These are phyloP conservation scores for Stegodyphus mimosarum DNA, from an alignment of 1,140 invertebrate genomes.

Conservation along the genomic window DNA sequence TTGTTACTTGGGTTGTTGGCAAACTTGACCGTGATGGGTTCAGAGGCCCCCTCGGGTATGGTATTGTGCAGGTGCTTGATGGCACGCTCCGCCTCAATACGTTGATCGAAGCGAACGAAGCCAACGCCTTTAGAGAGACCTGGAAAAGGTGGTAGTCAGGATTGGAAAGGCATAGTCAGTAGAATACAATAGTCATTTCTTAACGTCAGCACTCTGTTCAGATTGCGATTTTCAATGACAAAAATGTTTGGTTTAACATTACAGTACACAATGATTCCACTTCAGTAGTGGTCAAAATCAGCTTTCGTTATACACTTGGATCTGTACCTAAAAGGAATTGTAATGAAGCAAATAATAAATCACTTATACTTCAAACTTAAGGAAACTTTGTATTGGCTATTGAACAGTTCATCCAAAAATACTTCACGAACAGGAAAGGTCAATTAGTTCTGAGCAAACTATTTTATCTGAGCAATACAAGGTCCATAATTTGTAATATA, in stretches of 20 bases:
- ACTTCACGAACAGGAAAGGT: too few relatives aligned
- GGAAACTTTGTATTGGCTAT: too few relatives aligned
- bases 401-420: too few relatives aligned
- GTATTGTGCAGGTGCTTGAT: constrained; percentile 98
- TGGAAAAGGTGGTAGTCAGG: constrained; percentile 66
- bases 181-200: too few relatives aligned
- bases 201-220: neutral
- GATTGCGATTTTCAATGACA: neutral
- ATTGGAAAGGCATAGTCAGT: constrained; percentile 44
- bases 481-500: too few relatives aligned
- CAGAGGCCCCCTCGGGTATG: constrained; percentile 92
- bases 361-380: too few relatives aligned
- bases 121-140: constrained; percentile 98
- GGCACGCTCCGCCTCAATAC: constrained; percentile 94
- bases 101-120: constrained; percentile 98
- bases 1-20: constrained; percentile 98
- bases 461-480: too few relatives aligned
- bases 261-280: neutral
- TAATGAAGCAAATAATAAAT: too few relatives aligned
- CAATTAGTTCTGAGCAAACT: too few relatives aligned
- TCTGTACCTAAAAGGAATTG: too few relatives aligned
- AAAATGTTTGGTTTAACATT: neutral
- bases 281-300: neutral
- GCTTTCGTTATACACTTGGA: neutral
- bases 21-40: constrained; percentile 98